Conservation (phyloP, 2,888 invertebrate genomes). For the Heteropelma amictum region DNA sequence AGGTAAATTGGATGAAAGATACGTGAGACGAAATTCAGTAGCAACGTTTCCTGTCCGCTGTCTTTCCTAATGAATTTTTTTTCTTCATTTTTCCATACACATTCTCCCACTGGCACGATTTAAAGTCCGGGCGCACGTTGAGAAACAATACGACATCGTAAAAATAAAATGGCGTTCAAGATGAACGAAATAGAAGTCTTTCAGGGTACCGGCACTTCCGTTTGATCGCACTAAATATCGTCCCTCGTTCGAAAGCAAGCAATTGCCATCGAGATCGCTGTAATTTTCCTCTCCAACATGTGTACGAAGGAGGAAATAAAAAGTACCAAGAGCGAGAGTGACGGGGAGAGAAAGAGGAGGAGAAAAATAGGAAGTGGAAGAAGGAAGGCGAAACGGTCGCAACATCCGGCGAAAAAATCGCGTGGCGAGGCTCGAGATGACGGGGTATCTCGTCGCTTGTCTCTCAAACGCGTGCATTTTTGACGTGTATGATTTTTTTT, state of each 20-base stretch:
- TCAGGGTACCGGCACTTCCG: slow-evolving; percentile 5
- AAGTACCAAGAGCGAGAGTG: slow-evolving; percentile 14
- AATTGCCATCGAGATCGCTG: slow-evolving; percentile 34
- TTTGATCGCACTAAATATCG: slow-evolving; percentile 34
- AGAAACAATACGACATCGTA: slow-evolving; percentile 33
- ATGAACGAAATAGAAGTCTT: slow-evolving; percentile 13
- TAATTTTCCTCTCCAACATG: slow-evolving; percentile 37
- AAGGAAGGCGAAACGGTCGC: slow-evolving; percentile 29
- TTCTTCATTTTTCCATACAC: background rate
- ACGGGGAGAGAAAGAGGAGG: background rate
- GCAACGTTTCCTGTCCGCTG: too few species aligned
- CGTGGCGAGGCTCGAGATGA: slow-evolving; percentile 42
- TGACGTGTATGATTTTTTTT: too few species aligned
- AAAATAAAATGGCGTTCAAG: slow-evolving; percentile 3
- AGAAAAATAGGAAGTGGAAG: slow-evolving; percentile 22
- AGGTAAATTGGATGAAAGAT: slow-evolving; percentile 26
- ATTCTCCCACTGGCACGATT: background rate
- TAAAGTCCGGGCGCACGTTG: background rate
- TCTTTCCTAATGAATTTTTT: too few species aligned
- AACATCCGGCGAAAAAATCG: slow-evolving; percentile 43
- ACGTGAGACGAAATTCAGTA: background rate
- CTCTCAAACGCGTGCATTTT: background rate
- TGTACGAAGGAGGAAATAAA: slow-evolving; percentile 20
- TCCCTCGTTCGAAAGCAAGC: slow-evolving; percentile 4
- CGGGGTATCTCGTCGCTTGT: slow-evolving; percentile 38